A percentile compares a stretch with the other conserved stretches of the same genome.
phyloP scores from a whole-genome alignment of 2,888 invertebrate species.

The Drosophila greeni region DNA sequence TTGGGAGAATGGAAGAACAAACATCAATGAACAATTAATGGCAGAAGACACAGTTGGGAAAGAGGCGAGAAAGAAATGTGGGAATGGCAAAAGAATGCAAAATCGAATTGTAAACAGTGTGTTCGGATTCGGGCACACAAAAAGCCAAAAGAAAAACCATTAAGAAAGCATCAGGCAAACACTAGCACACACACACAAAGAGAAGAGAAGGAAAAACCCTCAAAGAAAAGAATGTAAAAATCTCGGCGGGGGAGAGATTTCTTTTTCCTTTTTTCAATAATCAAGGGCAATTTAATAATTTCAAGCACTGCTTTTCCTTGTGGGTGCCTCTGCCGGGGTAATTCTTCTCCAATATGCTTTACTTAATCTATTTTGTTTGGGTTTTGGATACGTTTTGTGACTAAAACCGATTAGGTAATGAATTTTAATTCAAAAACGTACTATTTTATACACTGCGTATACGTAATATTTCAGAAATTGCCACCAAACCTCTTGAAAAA shows the following conservation, averaged over 20 bases:
- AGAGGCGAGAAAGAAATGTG: slow-evolving; percentile 21
- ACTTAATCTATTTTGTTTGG: not conserved
- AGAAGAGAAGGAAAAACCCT: slow-evolving; percentile 10
- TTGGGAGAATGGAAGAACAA: slow-evolving; percentile 31
- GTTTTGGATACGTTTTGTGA: not conserved
- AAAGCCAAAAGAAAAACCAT: slow-evolving; percentile 31
- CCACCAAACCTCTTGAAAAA: too few relatives aligned
- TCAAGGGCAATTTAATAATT: not conserved
- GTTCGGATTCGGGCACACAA: slow-evolving; percentile 28
- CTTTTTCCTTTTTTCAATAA: slow-evolving; percentile 1
- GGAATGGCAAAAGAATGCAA: slow-evolving; percentile 35
- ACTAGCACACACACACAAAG: slow-evolving; percentile 1
- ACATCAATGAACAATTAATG: slow-evolving; percentile 41
- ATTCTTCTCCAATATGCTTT: not conserved
- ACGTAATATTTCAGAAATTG: not conserved
- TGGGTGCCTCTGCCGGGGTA: not conserved
- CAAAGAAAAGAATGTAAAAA: slow-evolving; percentile 3
- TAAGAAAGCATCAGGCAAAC: slow-evolving; percentile 34
- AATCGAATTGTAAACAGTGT: slow-evolving; percentile 40
- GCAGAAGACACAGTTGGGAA: slow-evolving; percentile 16
- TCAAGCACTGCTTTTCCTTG: not conserved
- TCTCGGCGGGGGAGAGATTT: slow-evolving; percentile 2
- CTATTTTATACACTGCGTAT: not conserved
- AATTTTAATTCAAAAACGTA: not conserved
- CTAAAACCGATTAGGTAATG: too few relatives aligned